Evolutionary conservation across 2,888 invertebrate species (phyloP), one percentile per base, ranked within the genome.

Genomic region (Holacanthella duospinosa): DNA sequence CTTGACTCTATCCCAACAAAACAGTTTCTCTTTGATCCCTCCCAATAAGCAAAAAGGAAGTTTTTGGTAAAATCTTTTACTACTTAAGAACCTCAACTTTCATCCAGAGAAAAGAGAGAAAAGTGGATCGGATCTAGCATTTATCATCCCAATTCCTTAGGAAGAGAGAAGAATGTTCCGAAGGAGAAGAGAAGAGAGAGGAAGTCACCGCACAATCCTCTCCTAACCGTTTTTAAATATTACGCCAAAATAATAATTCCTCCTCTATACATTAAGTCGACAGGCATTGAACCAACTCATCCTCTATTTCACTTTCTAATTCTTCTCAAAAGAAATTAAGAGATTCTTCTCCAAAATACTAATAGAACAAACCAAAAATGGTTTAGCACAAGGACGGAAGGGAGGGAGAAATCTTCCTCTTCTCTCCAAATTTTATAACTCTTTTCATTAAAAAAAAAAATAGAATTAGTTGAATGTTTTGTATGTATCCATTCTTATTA

Each of bases 61-160:
- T n/a, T n/a, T n/a, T n/a, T n/a, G n/a, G n/a, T n/a, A n/a, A n/a
- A n/a, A n/a, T n/a, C n/a, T n/a, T n/a, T n/a, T n/a, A n/a, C n/a
- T n/a, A n/a, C n/a, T n/a, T n/a, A n/a, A n/a, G n/a, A n/a, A n/a
- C n/a, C 70, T 64, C 67, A 36, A 36, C 36, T 36, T 16, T 36
- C 16, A 36, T 71, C 69, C 71, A 71, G 70, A 70, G 70, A 71
- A 67, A 68, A 69, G 61, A 57, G 43, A 29, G 29, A 56, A 53
- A 48, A 48, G 28, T 24, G 64, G 64, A 72, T 64, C 70, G 70
- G 71, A 70, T 70, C 71, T 73, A 71, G 73, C 71, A 73, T 73
- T 73, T 71, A 73, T 73, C 73, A 73, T 73, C 69, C 63, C 64
- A 68, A 66, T 67, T 63, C 69, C 48, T 48, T 48, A 68, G 68